These are phyloP conservation scores for Girardinichthys multiradiatus DNA, from an alignment of 2,113 vertebrate genomes.

Conservation along the genomic window DNA sequence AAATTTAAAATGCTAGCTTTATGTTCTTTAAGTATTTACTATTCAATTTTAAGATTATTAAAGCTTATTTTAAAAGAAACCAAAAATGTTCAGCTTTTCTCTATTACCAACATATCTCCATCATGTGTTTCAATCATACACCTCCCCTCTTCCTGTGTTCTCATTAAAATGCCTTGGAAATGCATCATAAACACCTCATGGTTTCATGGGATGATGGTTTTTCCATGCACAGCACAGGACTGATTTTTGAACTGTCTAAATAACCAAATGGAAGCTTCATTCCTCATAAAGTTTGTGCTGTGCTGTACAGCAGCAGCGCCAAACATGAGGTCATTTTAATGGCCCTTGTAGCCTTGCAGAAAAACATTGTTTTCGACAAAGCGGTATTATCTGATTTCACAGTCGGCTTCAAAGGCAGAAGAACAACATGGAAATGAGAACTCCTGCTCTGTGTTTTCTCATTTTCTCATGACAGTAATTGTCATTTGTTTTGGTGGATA, in stretches of 20 bases:
- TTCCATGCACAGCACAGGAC: slow-evolving; percentile 39
- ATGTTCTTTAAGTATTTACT: too few species aligned
- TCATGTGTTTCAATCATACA: slow-evolving; percentile 11
- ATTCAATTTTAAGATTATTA: too few species aligned
- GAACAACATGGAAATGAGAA: slow-evolving; percentile 8
- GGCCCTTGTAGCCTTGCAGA: slow-evolving; percentile 17
- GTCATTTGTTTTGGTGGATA: neutral
- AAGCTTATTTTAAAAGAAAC: too few species aligned
- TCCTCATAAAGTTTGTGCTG: slow-evolving; percentile 29
- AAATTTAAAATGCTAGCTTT: too few species aligned
- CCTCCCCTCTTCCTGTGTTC: neutral
- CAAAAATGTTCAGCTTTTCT: slow-evolving; percentile 3
- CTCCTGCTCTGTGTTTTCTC: slow-evolving; percentile 8
- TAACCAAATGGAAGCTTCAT: slow-evolving; percentile 31
- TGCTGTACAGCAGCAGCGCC: slow-evolving; percentile 43
- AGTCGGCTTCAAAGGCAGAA: slow-evolving; percentile 5
- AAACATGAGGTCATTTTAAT: slow-evolving; percentile 52
- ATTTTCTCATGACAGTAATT: neutral
- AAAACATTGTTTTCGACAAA: slow-evolving; percentile 10
- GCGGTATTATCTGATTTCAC: slow-evolving; percentile 23
- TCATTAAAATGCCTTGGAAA: slow-evolving; percentile 3
- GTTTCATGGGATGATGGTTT: slow-evolving; percentile 46
- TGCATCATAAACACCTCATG: slow-evolving; percentile 48
- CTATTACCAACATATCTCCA: neutral
- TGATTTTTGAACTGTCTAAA: slow-evolving; percentile 43